Evolutionary conservation across 2,113 vertebrate genomes (phyloP).

Genomic region (Sclerurus mexicanus): DNA sequence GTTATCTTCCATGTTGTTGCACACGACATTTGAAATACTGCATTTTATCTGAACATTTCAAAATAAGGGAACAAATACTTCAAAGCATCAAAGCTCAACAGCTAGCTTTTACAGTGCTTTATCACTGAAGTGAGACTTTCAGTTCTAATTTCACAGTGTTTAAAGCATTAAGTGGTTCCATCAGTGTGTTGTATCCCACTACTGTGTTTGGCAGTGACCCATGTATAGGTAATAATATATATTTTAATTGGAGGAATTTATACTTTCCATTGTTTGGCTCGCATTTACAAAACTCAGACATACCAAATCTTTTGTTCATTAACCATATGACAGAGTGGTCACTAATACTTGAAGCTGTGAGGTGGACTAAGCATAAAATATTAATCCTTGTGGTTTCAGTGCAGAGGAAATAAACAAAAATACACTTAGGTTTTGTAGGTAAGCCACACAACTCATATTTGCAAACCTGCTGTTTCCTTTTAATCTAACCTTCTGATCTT

Average conservation of each 20-base stretch:
- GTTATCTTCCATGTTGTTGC: neutral
- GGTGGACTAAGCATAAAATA: neutral
- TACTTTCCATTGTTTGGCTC: neutral
- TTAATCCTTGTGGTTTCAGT: neutral
- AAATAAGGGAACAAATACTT: neutral
- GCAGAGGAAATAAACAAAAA: neutral
- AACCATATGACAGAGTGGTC: neutral
- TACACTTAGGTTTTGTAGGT: neutral
- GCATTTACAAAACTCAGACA: neutral
- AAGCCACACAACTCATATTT: neutral
- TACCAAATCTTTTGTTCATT: neutral
- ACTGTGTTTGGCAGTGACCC: neutral
- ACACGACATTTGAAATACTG: neutral
- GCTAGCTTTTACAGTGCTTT: neutral
- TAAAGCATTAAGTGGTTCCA: neutral
- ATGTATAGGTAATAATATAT: neutral
- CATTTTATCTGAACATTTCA: neutral
- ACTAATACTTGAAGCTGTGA: neutral
- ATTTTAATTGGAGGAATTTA: conserved; percentile 17
- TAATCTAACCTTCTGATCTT: neutral
- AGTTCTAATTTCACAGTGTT: neutral
- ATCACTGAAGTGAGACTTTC: neutral
- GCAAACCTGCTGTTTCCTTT: neutral
- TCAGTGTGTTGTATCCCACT: neutral
- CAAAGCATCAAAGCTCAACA: neutral